Evolutionary conservation across 2,113 vertebrate species (phyloP).

Genomic region (Ciconia maguari): DNA sequence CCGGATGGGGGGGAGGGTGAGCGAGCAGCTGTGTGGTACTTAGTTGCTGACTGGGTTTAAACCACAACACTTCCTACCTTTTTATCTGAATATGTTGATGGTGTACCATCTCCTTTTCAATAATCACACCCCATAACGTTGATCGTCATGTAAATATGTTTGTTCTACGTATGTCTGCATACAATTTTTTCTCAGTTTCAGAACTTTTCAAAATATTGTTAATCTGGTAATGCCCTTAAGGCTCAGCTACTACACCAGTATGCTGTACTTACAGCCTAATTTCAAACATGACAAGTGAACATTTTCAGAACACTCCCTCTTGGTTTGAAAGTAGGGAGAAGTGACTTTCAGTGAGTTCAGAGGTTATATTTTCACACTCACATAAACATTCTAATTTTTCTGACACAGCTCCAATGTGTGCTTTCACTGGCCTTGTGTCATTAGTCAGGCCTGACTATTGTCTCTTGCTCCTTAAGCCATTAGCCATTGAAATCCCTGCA

Average conservation of each 20-base stretch:
- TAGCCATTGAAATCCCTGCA: background rate
- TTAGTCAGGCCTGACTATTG: background rate
- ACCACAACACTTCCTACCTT: background rate
- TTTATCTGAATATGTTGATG: background rate
- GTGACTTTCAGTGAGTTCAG: background rate
- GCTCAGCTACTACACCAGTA: background rate
- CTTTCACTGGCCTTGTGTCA: background rate
- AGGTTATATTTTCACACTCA: background rate
- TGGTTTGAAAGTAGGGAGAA: background rate
- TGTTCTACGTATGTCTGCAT: background rate
- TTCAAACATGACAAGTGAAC: background rate
- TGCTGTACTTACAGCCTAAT: background rate
- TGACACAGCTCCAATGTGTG: background rate
- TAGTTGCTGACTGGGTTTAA: too few species aligned
- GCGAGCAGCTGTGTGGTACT: too few species aligned
- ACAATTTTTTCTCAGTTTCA: background rate
- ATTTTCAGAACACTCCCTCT: background rate
- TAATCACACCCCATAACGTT: background rate
- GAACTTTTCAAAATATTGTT: background rate
- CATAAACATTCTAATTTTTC: background rate
- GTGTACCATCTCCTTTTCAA: background rate
- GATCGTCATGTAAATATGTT: background rate
- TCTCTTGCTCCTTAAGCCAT: background rate
- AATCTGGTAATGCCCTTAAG: background rate
- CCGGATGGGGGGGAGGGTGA: too few species aligned